Conservation (phyloP, 2,113 vertebrate species). For the Dicrurus megarhynchus region DNA sequence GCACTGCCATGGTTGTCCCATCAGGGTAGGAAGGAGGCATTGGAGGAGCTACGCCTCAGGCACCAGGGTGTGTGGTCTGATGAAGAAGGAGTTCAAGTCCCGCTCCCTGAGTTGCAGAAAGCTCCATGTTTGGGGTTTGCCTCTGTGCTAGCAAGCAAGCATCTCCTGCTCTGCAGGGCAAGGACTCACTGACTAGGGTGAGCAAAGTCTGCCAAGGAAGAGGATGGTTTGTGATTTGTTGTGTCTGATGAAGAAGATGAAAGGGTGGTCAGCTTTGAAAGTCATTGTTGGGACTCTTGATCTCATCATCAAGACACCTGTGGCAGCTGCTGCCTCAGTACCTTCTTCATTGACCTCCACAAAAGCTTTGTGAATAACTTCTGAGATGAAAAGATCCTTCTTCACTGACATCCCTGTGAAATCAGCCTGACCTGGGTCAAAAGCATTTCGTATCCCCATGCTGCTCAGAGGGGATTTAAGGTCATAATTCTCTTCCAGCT, state of each 20-base stretch:
- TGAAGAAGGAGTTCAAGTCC: neutral
- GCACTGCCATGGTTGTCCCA: fast-evolving
- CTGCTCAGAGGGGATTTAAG: slow-evolving; percentile 70
- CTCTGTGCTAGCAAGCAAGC: neutral
- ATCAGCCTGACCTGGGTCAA: slow-evolving; percentile 62
- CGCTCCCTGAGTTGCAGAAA: fast-evolving
- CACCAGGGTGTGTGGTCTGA: too few relatives aligned
- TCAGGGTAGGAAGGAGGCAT: neutral
- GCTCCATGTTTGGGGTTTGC: neutral
- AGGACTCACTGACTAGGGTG: slow-evolving; percentile 37
- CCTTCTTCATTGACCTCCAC: slow-evolving; percentile 90
- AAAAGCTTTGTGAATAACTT: slow-evolving; percentile 87
- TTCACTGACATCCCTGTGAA: slow-evolving; percentile 82
- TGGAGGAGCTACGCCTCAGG: neutral
- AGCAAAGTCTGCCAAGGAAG: slow-evolving; percentile 71
- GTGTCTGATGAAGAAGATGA: slow-evolving; percentile 76
- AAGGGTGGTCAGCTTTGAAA: slow-evolving; percentile 73
- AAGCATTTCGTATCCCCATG: slow-evolving; percentile 84
- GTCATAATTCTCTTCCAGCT: slow-evolving; percentile 79
- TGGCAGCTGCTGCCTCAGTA: slow-evolving; percentile 83
- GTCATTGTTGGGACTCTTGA: neutral
- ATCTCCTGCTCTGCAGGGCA: neutral
- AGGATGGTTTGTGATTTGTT: slow-evolving; percentile 68
- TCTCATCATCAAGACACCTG: slow-evolving; percentile 62
- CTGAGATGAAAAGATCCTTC: slow-evolving; percentile 79